Conservation (phyloP, 2,888 invertebrate genomes). For the Campoplex nolae region DNA sequence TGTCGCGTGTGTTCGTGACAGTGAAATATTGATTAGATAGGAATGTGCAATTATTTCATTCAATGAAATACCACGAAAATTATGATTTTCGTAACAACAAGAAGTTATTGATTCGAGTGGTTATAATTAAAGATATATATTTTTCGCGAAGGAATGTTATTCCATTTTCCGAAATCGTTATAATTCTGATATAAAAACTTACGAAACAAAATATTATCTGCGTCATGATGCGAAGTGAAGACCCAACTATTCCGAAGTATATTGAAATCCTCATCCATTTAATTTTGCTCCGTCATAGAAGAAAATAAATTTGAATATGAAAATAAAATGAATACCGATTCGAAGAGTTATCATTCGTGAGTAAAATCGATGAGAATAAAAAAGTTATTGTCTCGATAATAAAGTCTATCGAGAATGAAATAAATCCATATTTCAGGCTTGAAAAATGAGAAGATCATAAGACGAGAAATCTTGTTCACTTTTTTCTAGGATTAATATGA, state of each 20-base stretch:
- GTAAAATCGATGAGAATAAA: not conserved
- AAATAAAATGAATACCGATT: not conserved
- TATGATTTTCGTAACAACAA: not conserved
- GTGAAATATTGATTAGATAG: not conserved
- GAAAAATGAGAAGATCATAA: not conserved
- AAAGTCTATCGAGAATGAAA: slow-evolving; percentile 22
- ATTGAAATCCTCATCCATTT: not conserved
- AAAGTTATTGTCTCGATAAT: not conserved
- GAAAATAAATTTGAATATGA: not conserved
- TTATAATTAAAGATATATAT: too few relatives aligned
- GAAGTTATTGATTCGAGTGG: too few relatives aligned
- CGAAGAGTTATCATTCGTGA: not conserved
- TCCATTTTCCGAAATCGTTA: not conserved
- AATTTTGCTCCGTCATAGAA: not conserved
- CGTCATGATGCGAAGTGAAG: not conserved
- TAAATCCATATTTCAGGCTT: slow-evolving; percentile 4
- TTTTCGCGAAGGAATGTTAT: not conserved
- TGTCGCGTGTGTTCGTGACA: not conserved
- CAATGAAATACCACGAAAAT: not conserved
- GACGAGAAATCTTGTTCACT: slow-evolving; percentile 25
- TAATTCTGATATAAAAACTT: not conserved
- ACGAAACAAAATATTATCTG: too few relatives aligned
- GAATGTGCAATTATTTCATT: not conserved
- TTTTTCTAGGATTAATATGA: slow-evolving; percentile 39
- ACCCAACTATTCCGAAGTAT: not conserved